These are phyloP conservation scores for Zeugodacus cucurbitae DNA, from an alignment of 1,140 invertebrate genomes.

Conservation along the genomic window DNA sequence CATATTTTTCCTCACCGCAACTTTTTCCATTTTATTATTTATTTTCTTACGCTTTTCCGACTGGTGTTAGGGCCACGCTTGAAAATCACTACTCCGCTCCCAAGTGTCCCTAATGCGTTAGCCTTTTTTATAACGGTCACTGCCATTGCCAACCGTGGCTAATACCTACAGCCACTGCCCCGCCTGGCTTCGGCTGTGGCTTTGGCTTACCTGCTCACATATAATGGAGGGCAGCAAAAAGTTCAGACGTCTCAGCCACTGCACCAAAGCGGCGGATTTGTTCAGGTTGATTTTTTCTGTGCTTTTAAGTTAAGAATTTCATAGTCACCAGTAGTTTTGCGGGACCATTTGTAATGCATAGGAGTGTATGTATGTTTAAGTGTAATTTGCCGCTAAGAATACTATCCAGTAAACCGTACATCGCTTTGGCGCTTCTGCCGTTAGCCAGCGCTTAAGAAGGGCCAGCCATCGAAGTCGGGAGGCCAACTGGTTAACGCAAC, in stretches of 20 bases:
- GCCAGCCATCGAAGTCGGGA: neutral
- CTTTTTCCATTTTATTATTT: neutral
- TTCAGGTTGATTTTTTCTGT: neutral
- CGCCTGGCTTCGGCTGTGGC: too few relatives aligned
- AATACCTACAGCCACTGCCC: neutral
- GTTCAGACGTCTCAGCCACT: conserved; percentile 6
- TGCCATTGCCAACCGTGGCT: neutral
- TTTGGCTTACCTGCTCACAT: neutral
- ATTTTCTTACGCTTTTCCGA: conserved; percentile 14
- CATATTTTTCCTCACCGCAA: neutral
- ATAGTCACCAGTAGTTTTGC: neutral
- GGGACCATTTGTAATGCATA: neutral
- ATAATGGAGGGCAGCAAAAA: conserved; percentile 6
- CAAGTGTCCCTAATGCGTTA: conserved; percentile 26
- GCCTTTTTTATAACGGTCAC: neutral
- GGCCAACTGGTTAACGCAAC: conserved; percentile 30
- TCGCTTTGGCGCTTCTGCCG: neutral
- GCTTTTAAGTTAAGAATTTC: neutral
- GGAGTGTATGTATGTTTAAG: neutral
- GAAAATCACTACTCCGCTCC: neutral
- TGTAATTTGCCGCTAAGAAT: neutral
- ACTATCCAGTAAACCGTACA: neutral
- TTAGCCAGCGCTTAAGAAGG: neutral
- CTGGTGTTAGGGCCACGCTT: neutral
- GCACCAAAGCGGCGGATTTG: neutral